These are phyloP conservation scores for Coptodon bakossiorum DNA, from an alignment of 2,113 vertebrate species.

Conservation along the genomic window DNA sequence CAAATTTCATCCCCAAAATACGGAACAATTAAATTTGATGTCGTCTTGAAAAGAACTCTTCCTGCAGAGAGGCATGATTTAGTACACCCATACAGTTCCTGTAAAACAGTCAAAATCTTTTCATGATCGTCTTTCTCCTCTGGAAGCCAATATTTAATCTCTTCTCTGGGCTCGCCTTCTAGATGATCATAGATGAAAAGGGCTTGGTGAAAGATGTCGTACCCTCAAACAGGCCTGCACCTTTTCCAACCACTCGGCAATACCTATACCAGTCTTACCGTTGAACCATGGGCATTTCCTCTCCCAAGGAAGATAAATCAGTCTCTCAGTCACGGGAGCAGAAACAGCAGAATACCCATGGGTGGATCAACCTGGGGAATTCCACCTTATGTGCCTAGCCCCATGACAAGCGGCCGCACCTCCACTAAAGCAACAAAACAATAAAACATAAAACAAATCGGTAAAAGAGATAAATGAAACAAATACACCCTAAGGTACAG, in stretches of 20 bases:
- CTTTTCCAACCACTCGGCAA: background rate
- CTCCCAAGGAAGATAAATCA: background rate
- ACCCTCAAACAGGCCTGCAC: background rate
- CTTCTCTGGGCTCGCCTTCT: background rate
- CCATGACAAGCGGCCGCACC: rapidly evolving
- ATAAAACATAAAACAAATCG: background rate
- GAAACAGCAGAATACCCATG: background rate
- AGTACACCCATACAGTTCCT: background rate
- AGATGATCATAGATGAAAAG: background rate
- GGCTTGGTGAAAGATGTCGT: background rate
- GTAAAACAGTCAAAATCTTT: background rate
- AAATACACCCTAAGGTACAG: background rate
- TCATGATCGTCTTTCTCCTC: rapidly evolving
- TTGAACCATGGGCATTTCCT: background rate
- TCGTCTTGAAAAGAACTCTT: rapidly evolving
- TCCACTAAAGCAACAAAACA: background rate
- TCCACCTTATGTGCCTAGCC: background rate
- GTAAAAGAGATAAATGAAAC: rapidly evolving
- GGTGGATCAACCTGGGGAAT: background rate
- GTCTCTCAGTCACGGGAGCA: background rate
- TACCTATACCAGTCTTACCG: rapidly evolving
- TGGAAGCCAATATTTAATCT: background rate
- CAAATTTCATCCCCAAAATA: background rate
- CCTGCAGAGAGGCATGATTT: background rate
- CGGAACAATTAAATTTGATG: background rate